phyloP scores from a whole-genome alignment of 2,888 invertebrate genomes.

The Shargacucullia verbasci region DNA sequence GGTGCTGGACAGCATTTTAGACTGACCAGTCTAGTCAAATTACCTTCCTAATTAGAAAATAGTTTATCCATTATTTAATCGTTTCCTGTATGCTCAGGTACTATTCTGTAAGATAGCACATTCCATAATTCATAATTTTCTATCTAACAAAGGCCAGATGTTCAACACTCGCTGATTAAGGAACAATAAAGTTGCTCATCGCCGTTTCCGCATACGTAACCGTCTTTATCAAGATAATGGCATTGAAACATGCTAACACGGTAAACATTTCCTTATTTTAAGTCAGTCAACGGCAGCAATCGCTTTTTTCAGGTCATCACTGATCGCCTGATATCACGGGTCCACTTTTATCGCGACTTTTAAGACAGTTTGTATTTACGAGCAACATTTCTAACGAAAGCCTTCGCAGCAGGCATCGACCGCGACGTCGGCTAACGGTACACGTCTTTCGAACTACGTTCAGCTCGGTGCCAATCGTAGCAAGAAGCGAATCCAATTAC shows the following conservation, averaged over 20 bases:
- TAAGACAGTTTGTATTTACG: constrained; percentile 30
- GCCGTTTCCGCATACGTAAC: constrained; percentile 83
- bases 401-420: constrained; percentile 69
- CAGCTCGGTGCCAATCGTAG: constrained; percentile 61
- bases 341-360: constrained; percentile 27
- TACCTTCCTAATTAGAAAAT: constrained; percentile 58
- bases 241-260: constrained; percentile 80
- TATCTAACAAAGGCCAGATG: constrained; percentile 75
- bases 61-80: constrained; percentile 13
- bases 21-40: constrained; percentile 45
- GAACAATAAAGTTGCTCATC: constrained; percentile 78
- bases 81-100: constrained; percentile 7
- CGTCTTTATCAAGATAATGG: constrained; percentile 80
- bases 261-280: constrained; percentile 74
- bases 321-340: constrained; percentile 17
- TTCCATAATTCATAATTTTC: constrained; percentile 49
- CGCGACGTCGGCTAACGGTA: constrained; percentile 82
- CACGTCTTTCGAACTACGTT: constrained; percentile 72
- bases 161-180: constrained; percentile 72
- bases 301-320: constrained; percentile 35
- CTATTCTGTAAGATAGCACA: constrained; percentile 7
- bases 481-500: constrained; percentile 65
- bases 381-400: constrained; percentile 59
- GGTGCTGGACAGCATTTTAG: constrained; percentile 68
- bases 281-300: constrained; percentile 35